Percentiles rank a stretch among this genome's conserved stretches.
These are phyloP conservation scores for Cottus gobio DNA, from an alignment of 2,113 vertebrate genomes.

Conservation along the genomic window DNA sequence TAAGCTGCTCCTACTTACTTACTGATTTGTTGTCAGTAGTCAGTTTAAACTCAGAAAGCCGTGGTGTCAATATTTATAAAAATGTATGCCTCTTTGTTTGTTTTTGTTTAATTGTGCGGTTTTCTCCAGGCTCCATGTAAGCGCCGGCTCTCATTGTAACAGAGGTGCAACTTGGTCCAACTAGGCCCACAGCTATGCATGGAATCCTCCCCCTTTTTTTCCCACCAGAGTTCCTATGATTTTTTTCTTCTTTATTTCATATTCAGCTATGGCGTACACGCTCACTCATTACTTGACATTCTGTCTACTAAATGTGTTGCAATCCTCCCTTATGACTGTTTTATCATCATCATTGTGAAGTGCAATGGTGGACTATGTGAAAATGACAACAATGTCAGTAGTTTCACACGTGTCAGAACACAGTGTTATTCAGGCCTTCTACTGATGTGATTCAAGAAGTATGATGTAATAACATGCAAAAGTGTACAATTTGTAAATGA, in stretches of 20 bases:
- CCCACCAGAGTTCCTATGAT: constrained; percentile 25
- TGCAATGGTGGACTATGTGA: not conserved
- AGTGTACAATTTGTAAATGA: not conserved
- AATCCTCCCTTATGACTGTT: not conserved
- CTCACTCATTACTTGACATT: constrained; percentile 8
- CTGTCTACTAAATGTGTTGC: not conserved
- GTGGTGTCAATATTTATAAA: not conserved
- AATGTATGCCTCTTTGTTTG: constrained; percentile 3
- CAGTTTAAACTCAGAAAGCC: not conserved
- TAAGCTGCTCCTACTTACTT: too few relatives aligned
- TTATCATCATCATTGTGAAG: not conserved
- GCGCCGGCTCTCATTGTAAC: constrained; percentile 24
- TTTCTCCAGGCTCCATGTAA: constrained; percentile 13
- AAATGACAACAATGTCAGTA: not conserved
- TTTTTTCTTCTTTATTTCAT: constrained; percentile 47
- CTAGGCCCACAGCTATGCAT: constrained; percentile 71
- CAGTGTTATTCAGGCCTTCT: not conserved
- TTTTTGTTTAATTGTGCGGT: not conserved
- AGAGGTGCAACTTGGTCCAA: constrained; percentile 35
- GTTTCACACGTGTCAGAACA: not conserved
- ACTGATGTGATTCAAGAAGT: not conserved
- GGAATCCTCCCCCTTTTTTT: constrained; percentile 62
- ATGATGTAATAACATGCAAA: constrained; percentile 2
- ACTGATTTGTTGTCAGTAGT: not conserved
- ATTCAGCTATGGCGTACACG: not conserved